Base-by-base conservation (phyloP, 2,113 vertebrate genomes). In the Callipepla californica region DNA sequence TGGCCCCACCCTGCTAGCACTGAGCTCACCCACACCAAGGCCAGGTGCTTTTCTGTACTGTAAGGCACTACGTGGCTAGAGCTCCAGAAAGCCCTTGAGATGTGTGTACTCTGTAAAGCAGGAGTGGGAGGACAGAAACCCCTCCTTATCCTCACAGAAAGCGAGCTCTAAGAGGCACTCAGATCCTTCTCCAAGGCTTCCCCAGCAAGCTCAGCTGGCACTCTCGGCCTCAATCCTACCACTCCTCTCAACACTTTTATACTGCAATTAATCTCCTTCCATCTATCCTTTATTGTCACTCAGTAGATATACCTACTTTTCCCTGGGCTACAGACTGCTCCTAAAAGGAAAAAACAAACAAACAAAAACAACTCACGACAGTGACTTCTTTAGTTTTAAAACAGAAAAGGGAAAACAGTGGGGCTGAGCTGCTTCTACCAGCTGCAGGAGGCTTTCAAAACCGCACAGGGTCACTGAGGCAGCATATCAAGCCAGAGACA, bases 351-450 rank as follows among this genome's bases (percentile, higher is more conserved):
- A 17, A 26, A 30, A 40, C 30, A 76, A 51, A 26, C 25, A 51
- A 26, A 15, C 16, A 44, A 44, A 25, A 25, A 53, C 28, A 51
- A 26, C 40, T 11, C 40, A 53, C 26, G 63, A 61, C 1, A 13
- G 23, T 44, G 62, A 38, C 51, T 75, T 47, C 55, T 58, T 92
- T n/a, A 57, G 20, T 72, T 93, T 80, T 72, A 61, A 51, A 90
- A 74, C 69, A 74, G 89, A 69, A 48, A 53, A 32, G 65, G 21
- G 34, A 92, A 95, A 67, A 14, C 38, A 89, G 38, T 18, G 42
- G 32, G 42, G 59, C 7, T 85, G 76, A 76, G 62, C 40, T 1
- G 12, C 40, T 62, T 91, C 55, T 59, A 87, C 28, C 78, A 85
- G 78, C 70, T 72, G 85, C 63, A 58, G 59, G 59, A 87, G 50